These are phyloP conservation scores for Zaprionus inermis DNA, from an alignment of 1,140 invertebrate genomes.

Conservation along the genomic window DNA sequence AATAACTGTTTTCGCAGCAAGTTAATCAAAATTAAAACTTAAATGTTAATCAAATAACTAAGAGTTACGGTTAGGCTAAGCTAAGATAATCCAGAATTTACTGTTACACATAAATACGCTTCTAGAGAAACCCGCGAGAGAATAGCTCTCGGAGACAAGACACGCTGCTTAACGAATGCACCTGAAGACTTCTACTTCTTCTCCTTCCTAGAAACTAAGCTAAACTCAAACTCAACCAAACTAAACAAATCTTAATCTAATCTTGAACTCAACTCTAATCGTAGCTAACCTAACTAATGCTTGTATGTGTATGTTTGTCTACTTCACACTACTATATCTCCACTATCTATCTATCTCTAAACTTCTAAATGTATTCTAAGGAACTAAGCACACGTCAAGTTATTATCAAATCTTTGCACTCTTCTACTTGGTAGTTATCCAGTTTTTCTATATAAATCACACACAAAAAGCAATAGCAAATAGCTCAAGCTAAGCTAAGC, in stretches of 20 bases:
- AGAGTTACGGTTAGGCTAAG: conserved; percentile 30
- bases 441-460: conserved; percentile 27
- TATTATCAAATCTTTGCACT: conserved; percentile 35
- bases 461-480: conserved; percentile 36
- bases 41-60: conserved; percentile 5
- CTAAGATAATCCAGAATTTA: conserved; percentile 24
- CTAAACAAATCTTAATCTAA: neutral
- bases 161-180: conserved; percentile 42
- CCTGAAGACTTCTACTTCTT: conserved; percentile 28
- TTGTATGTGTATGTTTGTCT: conserved; percentile 54
- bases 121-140: conserved; percentile 22
- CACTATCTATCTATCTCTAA: conserved; percentile 31
- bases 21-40: conserved; percentile 48
- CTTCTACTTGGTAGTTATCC: conserved; percentile 38
- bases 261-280: conserved; percentile 19
- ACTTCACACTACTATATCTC: conserved; percentile 37
- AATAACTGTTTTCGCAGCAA: conserved; percentile 52
- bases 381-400: conserved; percentile 32
- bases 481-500: conserved; percentile 2
- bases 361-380: conserved; percentile 33
- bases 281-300: conserved; percentile 32
- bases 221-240: conserved; percentile 12
- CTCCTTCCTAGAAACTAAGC: conserved; percentile 1
- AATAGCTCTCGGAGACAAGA: conserved; percentile 24
- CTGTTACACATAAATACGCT: conserved; percentile 17